These are phyloP conservation scores for Tiliacea aurago DNA, from an alignment of 2,888 invertebrate species.

Conservation along the genomic window DNA sequence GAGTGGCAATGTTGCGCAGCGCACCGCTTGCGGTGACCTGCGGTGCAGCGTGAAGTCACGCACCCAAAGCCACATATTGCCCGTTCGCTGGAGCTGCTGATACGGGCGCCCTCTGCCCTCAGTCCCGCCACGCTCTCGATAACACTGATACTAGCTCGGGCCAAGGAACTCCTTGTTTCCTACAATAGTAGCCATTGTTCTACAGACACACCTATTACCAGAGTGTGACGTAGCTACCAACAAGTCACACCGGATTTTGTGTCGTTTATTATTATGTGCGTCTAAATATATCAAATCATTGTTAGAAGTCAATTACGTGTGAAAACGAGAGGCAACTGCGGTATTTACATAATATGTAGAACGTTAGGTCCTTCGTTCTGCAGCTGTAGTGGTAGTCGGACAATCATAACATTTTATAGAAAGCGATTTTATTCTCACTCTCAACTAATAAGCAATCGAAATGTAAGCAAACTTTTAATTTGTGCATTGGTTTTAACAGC, in stretches of 20 bases:
- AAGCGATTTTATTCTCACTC: conserved; percentile 10
- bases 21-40: background rate
- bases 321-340: conserved; percentile 35
- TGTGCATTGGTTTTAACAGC: background rate
- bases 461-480: background rate
- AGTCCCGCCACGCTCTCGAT: background rate
- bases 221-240: conserved; percentile 31
- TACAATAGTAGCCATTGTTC: conserved; percentile 13
- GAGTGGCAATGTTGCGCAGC: background rate
- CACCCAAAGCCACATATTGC: background rate
- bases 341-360: background rate
- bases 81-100: conserved; percentile 1
- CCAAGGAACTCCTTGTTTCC: conserved; percentile 14
- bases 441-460: background rate
- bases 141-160: background rate
- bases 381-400: background rate
- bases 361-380: background rate
- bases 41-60: conserved; percentile 15
- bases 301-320: conserved; percentile 32
- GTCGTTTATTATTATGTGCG: conserved; percentile 16
- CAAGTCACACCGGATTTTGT: conserved; percentile 30
- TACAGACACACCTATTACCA: conserved; percentile 21
- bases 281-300: conserved; percentile 37
- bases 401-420: background rate
- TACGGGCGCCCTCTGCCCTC: conserved; percentile 34